These are phyloP conservation scores for Stomatorhinus walkeri DNA, from an alignment of 2,797 vertebrate species.

Conservation along the genomic window DNA sequence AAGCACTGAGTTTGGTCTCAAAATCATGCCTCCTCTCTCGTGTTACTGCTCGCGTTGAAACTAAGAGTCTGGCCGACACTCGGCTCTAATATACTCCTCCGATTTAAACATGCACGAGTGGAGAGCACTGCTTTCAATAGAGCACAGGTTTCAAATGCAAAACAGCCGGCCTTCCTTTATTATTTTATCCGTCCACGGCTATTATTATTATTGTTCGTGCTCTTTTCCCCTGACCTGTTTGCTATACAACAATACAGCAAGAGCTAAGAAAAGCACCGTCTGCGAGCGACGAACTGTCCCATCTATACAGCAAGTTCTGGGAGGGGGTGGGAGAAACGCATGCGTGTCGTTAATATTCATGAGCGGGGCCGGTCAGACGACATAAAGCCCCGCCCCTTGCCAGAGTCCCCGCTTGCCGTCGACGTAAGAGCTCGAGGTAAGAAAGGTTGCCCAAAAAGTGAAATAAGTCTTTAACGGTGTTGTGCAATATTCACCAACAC, in stretches of 20 bases:
- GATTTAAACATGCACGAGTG: constrained; percentile 63
- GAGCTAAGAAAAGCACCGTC: constrained; percentile 51
- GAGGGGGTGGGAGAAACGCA: constrained; percentile 38
- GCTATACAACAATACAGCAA: constrained; percentile 39
- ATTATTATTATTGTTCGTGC: constrained; percentile 55
- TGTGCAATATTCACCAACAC: neutral
- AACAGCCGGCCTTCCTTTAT: constrained; percentile 62
- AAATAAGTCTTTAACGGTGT: neutral
- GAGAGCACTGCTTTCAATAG: constrained; percentile 61
- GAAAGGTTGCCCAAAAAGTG: constrained; percentile 17
- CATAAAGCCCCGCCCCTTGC: constrained; percentile 25
- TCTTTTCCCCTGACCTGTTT: constrained; percentile 52
- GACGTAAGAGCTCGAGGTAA: constrained; percentile 31
- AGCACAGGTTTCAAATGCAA: constrained; percentile 60
- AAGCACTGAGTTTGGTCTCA: constrained; percentile 55
- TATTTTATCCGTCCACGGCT: constrained; percentile 49
- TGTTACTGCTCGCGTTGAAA: constrained; percentile 35
- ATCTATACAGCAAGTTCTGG: constrained; percentile 56
- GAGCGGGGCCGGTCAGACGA: constrained; percentile 27
- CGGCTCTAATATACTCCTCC: constrained; percentile 66
- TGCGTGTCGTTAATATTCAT: constrained; percentile 64
- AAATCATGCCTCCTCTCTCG: constrained; percentile 56
- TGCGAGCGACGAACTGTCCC: constrained; percentile 55
- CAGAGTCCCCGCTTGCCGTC: constrained; percentile 14
- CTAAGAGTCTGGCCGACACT: constrained; percentile 48